Base-by-base conservation (phyloP, 2,113 vertebrate species). In the Oncorhynchus masou region DNA sequence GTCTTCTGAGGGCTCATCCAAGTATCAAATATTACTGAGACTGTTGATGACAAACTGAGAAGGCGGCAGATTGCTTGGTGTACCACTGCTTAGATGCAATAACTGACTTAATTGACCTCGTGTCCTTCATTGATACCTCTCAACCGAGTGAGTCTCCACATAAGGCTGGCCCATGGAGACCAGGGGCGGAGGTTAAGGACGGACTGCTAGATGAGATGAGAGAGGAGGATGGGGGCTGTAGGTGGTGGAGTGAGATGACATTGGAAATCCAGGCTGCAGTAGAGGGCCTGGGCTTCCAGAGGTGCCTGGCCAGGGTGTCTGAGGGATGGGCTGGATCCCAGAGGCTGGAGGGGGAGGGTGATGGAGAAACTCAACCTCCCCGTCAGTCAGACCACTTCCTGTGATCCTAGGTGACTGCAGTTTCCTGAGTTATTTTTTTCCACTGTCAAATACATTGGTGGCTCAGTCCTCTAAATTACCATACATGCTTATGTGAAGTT, bases 191-290 rank as follows among this genome's bases (percentile, higher is more conserved):
- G 76, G 76, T 96, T 29, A 95, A 91, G 81, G 95, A 95, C 12
- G 94, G 96, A 20, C 89, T 96, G 75, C 91, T 91, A 82, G 96
- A 98, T 81, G 94, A 96, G 57, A 90, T n/a, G n/a, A n/a, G n/a
- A n/a, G n/a, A n/a, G n/a, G 81, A 94, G 73, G 76, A 48, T 66
- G 78, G 89, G 69, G 85, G 86, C 74, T 86, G 87, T 87, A 80
- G 39, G 45, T 24, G 13, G 34, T 75, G 75, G 81, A 72, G 49
- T 83, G 86, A 89, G 78, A 85, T 72, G 74, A 86, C 89, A 39
- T 76, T 83, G 70, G 95, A 97, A 74, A 82, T 97, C 62, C 93
- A 91, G 82, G 95, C 95, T 31, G 79, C 89, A 5, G 83, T 93
- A 39, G 96, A 98, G 88, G 94, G 92, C 1, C 86, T 98, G 72